Conservation (phyloP, 2,888 invertebrate species). For the Gastrophysa polygoni region DNA sequence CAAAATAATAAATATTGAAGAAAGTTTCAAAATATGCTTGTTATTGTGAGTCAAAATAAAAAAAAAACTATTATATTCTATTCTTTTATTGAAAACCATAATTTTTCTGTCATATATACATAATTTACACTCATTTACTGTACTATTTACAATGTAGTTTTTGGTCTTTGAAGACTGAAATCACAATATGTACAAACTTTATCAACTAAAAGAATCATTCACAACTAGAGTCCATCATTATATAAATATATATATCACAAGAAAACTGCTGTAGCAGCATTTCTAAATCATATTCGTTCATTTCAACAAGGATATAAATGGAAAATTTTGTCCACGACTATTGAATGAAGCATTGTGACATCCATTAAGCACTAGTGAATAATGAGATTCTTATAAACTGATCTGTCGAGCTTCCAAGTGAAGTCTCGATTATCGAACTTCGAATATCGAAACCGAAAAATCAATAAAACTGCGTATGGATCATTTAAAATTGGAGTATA, state of each 20-base stretch:
- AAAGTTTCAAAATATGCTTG: no score
- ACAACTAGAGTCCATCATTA: slow-evolving; percentile 8
- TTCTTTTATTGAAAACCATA: slow-evolving; percentile 29
- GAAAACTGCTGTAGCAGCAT: neutral
- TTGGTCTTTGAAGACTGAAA: slow-evolving; percentile 44
- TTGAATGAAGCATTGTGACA: no score
- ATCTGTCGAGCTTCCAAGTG: no score
- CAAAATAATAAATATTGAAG: no score
- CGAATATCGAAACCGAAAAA: no score
- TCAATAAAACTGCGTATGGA: no score
- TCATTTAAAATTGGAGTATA: no score
- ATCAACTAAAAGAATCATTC: slow-evolving; percentile 32
- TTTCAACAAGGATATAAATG: slow-evolving; percentile 18
- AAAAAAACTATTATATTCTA: no score
- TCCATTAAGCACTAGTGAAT: no score
- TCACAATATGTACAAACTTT: slow-evolving; percentile 38
- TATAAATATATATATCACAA: slow-evolving; percentile 10
- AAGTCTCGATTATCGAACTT: no score
- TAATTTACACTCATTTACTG: slow-evolving; percentile 37
- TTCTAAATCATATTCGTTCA: neutral
- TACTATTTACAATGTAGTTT: slow-evolving; percentile 44
- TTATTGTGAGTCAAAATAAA: neutral
- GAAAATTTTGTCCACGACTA: no score
- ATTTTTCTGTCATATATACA: slow-evolving; percentile 35
- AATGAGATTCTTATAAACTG: no score